Conservation (phyloP, 1,140 invertebrate species). For the Stratiolaelaps scimitus region DNA sequence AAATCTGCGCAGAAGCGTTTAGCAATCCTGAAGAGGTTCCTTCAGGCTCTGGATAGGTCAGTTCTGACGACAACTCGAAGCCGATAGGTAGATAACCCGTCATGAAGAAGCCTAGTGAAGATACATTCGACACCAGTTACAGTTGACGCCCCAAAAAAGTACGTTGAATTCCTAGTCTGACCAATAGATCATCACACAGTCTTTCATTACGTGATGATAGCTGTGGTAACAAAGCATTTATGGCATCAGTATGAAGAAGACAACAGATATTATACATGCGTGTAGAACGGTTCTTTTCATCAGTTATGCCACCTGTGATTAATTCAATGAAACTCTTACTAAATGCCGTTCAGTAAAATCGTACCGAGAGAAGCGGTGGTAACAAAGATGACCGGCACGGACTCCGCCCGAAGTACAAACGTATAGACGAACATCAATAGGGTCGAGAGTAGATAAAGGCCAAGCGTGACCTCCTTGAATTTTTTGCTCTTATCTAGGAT, state of each 20-base stretch:
- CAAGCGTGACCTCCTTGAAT: conserved; percentile 38
- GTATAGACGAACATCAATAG: conserved; percentile 14
- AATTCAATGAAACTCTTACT: too few relatives aligned
- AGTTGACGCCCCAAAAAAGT: too few relatives aligned
- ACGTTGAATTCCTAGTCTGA: too few relatives aligned
- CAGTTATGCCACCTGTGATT: too few relatives aligned
- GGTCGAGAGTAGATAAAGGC: conserved; percentile 14
- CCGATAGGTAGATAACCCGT: conserved; percentile 50
- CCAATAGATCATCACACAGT: too few relatives aligned
- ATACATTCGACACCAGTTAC: too few relatives aligned
- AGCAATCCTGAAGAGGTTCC: conserved; percentile 47
- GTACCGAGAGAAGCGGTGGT: background rate
- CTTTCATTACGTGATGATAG: too few relatives aligned
- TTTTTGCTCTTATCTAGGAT: conserved; percentile 47
- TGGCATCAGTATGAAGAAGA: too few relatives aligned
- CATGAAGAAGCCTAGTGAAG: conserved; percentile 46
- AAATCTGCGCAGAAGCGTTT: conserved; percentile 39
- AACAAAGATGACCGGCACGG: conserved; percentile 13
- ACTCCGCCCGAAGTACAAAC: background rate
- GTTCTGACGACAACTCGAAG: conserved; percentile 50
- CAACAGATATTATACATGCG: too few relatives aligned
- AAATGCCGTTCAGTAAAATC: too few relatives aligned
- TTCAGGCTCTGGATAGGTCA: conserved; percentile 49
- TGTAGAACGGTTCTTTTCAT: too few relatives aligned
- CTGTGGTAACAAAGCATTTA: too few relatives aligned